Base-by-base conservation (phyloP, 2,113 vertebrate species). In the Tauraco erythrolophus region DNA sequence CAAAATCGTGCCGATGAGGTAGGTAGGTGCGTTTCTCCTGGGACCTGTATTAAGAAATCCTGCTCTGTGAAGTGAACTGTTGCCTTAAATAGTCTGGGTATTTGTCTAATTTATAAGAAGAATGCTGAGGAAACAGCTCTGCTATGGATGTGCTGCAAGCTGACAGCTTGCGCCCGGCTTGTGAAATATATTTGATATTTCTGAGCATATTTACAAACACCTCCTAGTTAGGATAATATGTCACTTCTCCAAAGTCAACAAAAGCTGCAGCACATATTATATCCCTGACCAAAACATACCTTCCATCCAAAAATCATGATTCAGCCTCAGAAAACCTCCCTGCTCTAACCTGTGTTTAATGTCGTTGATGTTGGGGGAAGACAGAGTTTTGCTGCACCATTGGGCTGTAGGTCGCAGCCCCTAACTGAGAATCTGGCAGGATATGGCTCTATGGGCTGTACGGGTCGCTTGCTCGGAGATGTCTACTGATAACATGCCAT, bases 131-230 rank as follows among this genome's bases (percentile, higher is more conserved):
- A 89, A 96, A 88, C 0, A 2, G 19, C 17, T 83, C 14, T 50
- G 45, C 56, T 62, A 7, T 80, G 78, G 70, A 76, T 69, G 27
- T 70, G 31, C 50, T 83, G 37, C 41, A 88, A 46, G 66, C 70
- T 94, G 92, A 83, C 58, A 92, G 48, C 66, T 94, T 90, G 45
- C 3, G 57, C 66, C 74, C 76, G 80, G 48, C 19, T 88, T 58
- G 66, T 77, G 80, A 92, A 94, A 92, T 74, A 45, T 39, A 77
- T 92, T 82, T 45, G 43, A 53, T 83, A 69, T 88, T 88, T 94
- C 90, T 93, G 70, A 82, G 70, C 58, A 90, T 93, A 88, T 93
- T 95, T 93, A 92, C 75, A 95, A 97, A 95, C 53, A 94, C 7
- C 45, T 96, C 39, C 62, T 84, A 51, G 35, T 68, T 64, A 84